These are phyloP conservation scores for Aphrophora alni DNA, from an alignment of 2,888 invertebrate species.

Conservation along the genomic window DNA sequence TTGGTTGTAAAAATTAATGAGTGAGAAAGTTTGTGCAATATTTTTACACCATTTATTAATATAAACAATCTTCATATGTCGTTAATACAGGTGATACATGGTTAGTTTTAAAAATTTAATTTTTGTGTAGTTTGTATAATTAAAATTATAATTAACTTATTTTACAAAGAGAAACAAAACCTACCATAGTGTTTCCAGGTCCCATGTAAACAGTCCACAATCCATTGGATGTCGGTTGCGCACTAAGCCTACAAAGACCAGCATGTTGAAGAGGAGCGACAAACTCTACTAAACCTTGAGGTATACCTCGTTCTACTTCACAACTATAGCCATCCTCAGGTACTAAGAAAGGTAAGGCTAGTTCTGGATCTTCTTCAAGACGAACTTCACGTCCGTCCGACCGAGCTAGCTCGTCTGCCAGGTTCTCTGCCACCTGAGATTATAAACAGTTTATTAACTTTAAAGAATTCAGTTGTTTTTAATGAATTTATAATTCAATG, in stretches of 20 bases:
- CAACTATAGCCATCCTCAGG: conserved; percentile 99
- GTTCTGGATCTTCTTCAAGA: conserved; percentile 89
- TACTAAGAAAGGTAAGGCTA: conserved; percentile 88
- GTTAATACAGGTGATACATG: no score
- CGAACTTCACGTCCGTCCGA: conserved; percentile 87
- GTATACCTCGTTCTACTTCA: conserved; percentile 93
- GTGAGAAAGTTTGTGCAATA: no score
- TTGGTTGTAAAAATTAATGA: no score
- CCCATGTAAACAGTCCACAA: conserved; percentile 91
- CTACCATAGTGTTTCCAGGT: conserved; percentile 48
- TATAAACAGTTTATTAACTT: conserved; percentile 29
- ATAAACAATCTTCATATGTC: no score
- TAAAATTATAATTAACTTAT: no score
- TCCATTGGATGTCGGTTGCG: conserved; percentile 89
- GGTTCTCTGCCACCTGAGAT: conserved; percentile 78
- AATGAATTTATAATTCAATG: no score
- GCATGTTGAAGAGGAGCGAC: conserved; percentile 81
- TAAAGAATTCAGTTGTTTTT: no score
- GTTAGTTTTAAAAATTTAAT: no score
- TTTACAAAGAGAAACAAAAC: background rate
- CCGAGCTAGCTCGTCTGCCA: conserved; percentile 89
- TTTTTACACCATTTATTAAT: no score
- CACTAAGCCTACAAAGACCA: conserved; percentile 87
- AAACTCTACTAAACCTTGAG: conserved; percentile 87
- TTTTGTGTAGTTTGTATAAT: no score